These are phyloP conservation scores for Coecobrya sp. DNA, from an alignment of 2,888 invertebrate species.

Conservation along the genomic window DNA sequence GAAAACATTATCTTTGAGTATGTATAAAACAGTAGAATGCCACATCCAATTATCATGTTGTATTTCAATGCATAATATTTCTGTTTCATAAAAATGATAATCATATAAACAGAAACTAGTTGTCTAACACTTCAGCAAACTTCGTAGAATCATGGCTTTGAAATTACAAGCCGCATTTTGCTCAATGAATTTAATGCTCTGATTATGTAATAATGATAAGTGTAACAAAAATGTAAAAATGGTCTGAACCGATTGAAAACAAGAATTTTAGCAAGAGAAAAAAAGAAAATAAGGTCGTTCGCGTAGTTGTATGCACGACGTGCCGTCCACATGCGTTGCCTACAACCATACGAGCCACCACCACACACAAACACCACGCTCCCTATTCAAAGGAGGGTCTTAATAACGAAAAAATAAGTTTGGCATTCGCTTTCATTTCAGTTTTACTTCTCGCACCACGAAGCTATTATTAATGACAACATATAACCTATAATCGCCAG, in stretches of 20 bases:
- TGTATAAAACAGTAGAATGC: background rate
- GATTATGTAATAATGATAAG: background rate
- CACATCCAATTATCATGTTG: background rate
- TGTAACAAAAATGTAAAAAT: background rate
- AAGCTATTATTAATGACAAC: background rate
- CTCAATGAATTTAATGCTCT: background rate
- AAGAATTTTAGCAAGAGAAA: background rate
- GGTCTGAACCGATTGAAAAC: background rate
- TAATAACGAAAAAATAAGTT: background rate
- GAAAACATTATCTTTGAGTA: background rate
- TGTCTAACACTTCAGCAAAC: background rate
- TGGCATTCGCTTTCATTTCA: slow-evolving; percentile 37
- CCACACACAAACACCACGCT: background rate
- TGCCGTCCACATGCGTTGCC: background rate
- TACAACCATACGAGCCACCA: background rate
- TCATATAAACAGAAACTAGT: background rate
- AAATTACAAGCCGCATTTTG: background rate
- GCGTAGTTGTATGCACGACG: background rate
- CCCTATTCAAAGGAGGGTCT: background rate
- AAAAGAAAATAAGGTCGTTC: slow-evolving; percentile 6
- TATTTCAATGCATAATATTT: background rate
- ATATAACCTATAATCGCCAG: background rate
- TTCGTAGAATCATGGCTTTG: background rate
- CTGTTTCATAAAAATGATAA: no score
- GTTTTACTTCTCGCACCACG: slow-evolving; percentile 20